Percentiles rank a stretch among this genome's conserved stretches.
These are phyloP conservation scores for Hypothenemus hampei DNA, from an alignment of 1,140 invertebrate species.

Conservation along the genomic window DNA sequence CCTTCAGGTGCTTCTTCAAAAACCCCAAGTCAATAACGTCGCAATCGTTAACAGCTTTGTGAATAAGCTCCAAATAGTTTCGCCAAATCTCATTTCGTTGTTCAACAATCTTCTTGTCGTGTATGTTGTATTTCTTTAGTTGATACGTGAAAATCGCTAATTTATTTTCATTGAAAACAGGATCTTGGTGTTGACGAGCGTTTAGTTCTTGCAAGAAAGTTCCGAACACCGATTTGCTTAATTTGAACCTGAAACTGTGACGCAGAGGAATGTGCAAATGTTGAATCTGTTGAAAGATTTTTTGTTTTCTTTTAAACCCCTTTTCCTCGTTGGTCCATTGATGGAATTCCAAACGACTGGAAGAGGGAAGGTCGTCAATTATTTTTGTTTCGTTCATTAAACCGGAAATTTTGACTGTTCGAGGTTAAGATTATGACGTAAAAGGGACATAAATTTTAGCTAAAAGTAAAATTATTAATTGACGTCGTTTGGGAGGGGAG, in stretches of 20 bases:
- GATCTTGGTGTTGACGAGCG: conserved; percentile 27
- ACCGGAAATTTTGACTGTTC: conserved; percentile 11
- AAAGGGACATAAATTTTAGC: conserved; percentile 4
- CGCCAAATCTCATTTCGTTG: conserved; percentile 27
- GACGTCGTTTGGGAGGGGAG: too few species aligned
- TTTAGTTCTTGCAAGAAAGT: conserved; percentile 32
- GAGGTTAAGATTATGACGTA: too few species aligned
- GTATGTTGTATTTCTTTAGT: conserved; percentile 23
- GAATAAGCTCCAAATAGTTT: conserved; percentile 23
- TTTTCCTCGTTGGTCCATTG: conserved; percentile 29
- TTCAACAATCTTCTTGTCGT: conserved; percentile 21
- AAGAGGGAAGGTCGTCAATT: neutral
- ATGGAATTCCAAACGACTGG: conserved; percentile 3
- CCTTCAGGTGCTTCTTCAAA: conserved; percentile 28
- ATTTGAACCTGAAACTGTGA: conserved; percentile 19
- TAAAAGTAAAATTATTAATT: conserved; percentile 5
- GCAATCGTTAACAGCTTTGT: conserved; percentile 26
- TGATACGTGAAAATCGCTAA: conserved; percentile 31
- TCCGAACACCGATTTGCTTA: conserved; percentile 33
- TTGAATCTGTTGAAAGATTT: conserved; percentile 6
- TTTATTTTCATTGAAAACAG: conserved; percentile 33
- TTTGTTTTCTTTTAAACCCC: conserved; percentile 17
- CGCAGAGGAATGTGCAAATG: conserved; percentile 26
- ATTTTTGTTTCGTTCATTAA: conserved; percentile 7
- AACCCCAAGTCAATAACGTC: conserved; percentile 30